These are phyloP conservation scores for Ganaspis brasiliensis DNA, from an alignment of 2,888 invertebrate species.

Conservation along the genomic window DNA sequence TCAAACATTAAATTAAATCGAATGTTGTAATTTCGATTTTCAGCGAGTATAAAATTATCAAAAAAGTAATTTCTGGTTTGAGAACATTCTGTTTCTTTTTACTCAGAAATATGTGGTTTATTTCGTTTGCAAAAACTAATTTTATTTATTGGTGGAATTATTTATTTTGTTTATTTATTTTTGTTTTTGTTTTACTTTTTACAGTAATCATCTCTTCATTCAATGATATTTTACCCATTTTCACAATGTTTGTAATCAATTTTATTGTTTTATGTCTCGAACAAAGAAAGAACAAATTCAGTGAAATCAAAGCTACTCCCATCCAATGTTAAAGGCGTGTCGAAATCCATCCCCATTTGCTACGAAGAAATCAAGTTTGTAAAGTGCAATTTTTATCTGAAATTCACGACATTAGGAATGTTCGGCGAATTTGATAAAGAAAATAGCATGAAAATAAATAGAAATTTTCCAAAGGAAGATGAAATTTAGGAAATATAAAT, in stretches of 20 bases:
- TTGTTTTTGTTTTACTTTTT: conserved; percentile 32
- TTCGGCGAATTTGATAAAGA: not conserved
- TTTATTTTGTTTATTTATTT: not conserved
- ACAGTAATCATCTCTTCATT: too few relatives aligned
- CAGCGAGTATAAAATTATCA: too few relatives aligned
- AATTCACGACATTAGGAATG: not conserved
- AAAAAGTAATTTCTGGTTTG: too few relatives aligned
- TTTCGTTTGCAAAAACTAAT: too few relatives aligned
- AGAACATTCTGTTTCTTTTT: too few relatives aligned
- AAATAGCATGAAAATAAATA: too few relatives aligned
- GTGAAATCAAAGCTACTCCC: conserved; percentile 22
- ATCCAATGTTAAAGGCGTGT: conserved; percentile 31
- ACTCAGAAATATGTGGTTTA: too few relatives aligned
- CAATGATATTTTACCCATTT: not conserved
- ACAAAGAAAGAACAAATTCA: not conserved
- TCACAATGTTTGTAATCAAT: not conserved
- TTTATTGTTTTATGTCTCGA: conserved; percentile 5
- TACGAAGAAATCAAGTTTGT: conserved; percentile 9
- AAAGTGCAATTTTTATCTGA: not conserved
- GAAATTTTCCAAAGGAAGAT: too few relatives aligned
- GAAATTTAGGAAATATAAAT: too few relatives aligned
- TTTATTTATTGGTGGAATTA: too few relatives aligned
- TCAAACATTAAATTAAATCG: too few relatives aligned
- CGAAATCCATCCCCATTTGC: conserved; percentile 5
- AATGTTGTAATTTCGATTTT: too few relatives aligned